Conservation (phyloP, 64 coral and sea anemone genomes). For the Stichodactyla mertensii region DNA sequence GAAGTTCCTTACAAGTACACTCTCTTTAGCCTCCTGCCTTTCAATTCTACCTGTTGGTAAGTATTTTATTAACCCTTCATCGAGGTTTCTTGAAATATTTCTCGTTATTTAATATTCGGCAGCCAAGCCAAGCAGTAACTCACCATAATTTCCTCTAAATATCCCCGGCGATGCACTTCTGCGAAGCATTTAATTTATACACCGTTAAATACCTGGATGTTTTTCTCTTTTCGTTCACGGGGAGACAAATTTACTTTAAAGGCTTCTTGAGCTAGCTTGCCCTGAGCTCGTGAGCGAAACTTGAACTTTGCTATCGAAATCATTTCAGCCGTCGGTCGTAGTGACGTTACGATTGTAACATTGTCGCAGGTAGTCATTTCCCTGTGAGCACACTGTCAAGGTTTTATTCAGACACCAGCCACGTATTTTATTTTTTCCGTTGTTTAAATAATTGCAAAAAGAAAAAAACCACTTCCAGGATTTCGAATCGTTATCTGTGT, state of each 20-base stretch:
- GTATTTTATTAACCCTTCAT: neutral
- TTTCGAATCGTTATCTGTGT: neutral
- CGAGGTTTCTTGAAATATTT: neutral
- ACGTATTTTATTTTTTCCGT: neutral
- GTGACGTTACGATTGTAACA: neutral
- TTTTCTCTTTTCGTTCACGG: neutral
- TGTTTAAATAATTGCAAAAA: neutral
- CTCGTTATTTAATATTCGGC: neutral
- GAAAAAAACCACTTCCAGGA: neutral
- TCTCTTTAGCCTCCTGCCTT: slow-evolving; percentile 1
- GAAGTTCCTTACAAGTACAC: neutral
- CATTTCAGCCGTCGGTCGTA: neutral
- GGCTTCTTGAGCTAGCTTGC: neutral
- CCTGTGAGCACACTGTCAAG: neutral
- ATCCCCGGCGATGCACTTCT: neutral
- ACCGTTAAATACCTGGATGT: neutral
- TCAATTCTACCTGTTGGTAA: neutral
- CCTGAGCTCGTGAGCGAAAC: slow-evolving; percentile 12
- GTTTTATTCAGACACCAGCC: neutral
- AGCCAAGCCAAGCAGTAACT: neutral
- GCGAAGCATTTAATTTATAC: neutral
- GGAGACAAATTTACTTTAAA: slow-evolving; percentile 19
- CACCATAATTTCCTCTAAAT: neutral
- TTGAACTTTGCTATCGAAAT: slow-evolving; percentile 13
- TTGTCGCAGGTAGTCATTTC: neutral